These are phyloP conservation scores for Calyptomena viridis DNA, from an alignment of 2,113 vertebrate genomes.

Conservation along the genomic window DNA sequence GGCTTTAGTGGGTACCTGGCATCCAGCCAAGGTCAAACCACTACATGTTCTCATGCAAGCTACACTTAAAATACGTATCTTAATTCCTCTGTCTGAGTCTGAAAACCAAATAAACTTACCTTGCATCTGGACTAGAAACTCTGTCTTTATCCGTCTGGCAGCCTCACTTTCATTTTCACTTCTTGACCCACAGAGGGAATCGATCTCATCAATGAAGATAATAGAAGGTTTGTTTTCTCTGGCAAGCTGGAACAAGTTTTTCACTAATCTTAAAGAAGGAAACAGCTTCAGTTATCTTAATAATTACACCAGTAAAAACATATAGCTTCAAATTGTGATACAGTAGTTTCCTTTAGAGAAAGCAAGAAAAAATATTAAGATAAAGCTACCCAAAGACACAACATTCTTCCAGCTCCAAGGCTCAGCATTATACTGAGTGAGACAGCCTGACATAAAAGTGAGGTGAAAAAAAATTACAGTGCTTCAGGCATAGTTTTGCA, in stretches of 20 bases:
- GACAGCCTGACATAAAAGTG: not conserved
- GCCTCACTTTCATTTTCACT: slow-evolving; percentile 98
- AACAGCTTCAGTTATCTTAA: slow-evolving; percentile 15
- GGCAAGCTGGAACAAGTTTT: slow-evolving; percentile 93
- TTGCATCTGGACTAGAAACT: slow-evolving; percentile 98
- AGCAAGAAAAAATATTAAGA: not conserved
- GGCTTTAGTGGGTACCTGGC: too few species aligned
- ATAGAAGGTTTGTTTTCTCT: slow-evolving; percentile 96
- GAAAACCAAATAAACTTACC: slow-evolving; percentile 69
- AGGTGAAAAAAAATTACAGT: not conserved
- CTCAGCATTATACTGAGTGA: not conserved
- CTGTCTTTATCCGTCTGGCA: slow-evolving; percentile 94
- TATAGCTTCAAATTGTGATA: not conserved
- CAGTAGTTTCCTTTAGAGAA: not conserved
- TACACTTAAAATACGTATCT: not conserved
- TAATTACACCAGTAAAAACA: not conserved
- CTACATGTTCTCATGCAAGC: not conserved
- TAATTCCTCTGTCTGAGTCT: not conserved
- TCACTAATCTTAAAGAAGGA: slow-evolving; percentile 84
- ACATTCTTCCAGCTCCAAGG: not conserved
- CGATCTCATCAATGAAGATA: slow-evolving; percentile 98
- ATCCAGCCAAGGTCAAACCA: too few species aligned
- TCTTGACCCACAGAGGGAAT: slow-evolving; percentile 94
- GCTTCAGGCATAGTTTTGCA: not conserved
- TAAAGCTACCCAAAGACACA: not conserved